A percentile compares a stretch with the other conserved stretches of the same genome.
phyloP scores from a whole-genome alignment of 2,888 invertebrate species.

The Tenthredo amoena region DNA sequence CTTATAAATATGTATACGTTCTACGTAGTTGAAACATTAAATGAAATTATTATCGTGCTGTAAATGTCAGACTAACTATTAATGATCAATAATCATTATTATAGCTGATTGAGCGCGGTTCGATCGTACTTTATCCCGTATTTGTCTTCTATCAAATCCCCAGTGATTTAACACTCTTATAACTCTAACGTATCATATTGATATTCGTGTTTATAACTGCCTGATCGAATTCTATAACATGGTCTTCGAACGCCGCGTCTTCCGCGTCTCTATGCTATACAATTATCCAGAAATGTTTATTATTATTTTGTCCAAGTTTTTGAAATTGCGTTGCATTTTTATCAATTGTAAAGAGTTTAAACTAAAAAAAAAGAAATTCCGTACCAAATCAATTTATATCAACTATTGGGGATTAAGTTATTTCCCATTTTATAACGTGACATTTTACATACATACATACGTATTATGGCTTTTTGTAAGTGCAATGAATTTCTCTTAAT shows the following conservation, averaged over 20 bases:
- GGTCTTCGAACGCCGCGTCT: background rate
- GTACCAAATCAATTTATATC: constrained; percentile 15
- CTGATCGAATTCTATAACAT: background rate
- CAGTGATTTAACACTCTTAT: background rate
- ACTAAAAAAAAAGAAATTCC: background rate
- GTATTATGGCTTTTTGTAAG: constrained; percentile 12
- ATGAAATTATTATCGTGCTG: background rate
- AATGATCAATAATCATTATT: constrained; percentile 12
- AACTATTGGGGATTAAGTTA: constrained; percentile 2
- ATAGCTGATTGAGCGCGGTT: background rate
- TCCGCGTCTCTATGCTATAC: background rate
- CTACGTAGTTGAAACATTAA: background rate
- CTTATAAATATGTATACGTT: constrained; percentile 29
- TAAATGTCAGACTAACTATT: background rate
- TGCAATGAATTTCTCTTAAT: constrained; percentile 39
- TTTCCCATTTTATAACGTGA: constrained; percentile 23
- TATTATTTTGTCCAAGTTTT: background rate
- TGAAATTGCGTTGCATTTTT: background rate
- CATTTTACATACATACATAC: constrained; percentile 12
- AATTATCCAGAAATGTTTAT: background rate
- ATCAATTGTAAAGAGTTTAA: background rate
- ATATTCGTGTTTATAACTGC: constrained; percentile 13
- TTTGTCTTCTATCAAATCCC: constrained; percentile 8
- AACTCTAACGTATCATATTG: constrained; percentile 21
- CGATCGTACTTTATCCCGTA: background rate